Percentiles rank a stretch among this genome's conserved stretches.
These are phyloP conservation scores for Drosophila eugracilis DNA, from an alignment of 1,140 invertebrate species.

Conservation along the genomic window DNA sequence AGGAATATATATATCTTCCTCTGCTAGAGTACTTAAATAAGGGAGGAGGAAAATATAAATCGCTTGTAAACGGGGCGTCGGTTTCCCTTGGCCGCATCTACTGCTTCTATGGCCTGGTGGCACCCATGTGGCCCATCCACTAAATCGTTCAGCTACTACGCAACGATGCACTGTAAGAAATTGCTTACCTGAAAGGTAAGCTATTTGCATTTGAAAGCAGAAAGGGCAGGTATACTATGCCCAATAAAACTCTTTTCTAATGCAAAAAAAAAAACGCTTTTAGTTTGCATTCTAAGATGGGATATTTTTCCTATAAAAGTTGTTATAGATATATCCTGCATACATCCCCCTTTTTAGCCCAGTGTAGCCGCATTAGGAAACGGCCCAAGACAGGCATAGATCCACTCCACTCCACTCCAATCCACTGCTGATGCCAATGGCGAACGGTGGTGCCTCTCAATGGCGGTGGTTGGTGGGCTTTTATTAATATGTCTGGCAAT, in stretches of 20 bases:
- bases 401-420: conserved; percentile 7
- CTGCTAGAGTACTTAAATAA: too few species aligned
- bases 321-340: too few species aligned
- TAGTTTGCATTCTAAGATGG: too few species aligned
- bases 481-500: conserved; percentile 84
- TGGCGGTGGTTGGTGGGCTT: conserved; percentile 54
- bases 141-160: conserved; percentile 60
- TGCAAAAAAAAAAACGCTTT: too few species aligned
- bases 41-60: conserved; percentile 25
- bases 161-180: conserved; percentile 21
- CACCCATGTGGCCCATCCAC: conserved; percentile 61
- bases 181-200: too few species aligned
- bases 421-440: not conserved
- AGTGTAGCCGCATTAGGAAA: conserved; percentile 16
- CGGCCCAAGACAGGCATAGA: conserved; percentile 30
- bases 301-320: too few species aligned
- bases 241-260: too few species aligned
- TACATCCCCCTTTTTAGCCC: not conserved
- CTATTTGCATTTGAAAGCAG: too few species aligned
- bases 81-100: conserved; percentile 7
- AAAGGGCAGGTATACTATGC: too few species aligned
- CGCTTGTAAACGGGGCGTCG: conserved; percentile 31
- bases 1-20: too few species aligned
- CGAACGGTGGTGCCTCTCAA: conserved; percentile 22
- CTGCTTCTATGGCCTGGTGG: conserved; percentile 42